Conservation (phyloP, 2,888 invertebrate species). For the Drosophila kanekoi region DNA sequence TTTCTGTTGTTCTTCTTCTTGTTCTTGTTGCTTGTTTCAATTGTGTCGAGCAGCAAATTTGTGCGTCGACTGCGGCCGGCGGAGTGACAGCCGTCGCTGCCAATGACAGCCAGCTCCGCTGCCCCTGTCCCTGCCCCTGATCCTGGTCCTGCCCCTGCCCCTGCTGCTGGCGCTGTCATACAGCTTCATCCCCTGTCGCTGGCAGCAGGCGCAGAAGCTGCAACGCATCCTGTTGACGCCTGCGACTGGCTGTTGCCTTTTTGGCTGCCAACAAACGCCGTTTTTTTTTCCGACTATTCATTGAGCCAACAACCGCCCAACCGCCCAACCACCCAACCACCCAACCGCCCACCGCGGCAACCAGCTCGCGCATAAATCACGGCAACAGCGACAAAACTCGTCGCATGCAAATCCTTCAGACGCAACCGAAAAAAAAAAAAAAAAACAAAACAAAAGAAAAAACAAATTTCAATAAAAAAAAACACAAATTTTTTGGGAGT, state of each 20-base stretch:
- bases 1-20: no score
- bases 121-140: no score
- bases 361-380: constrained; percentile 77
- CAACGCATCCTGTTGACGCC: constrained; percentile 75
- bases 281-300: constrained; percentile 50
- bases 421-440: background rate
- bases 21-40: no score
- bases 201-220: constrained; percentile 23
- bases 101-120: constrained; percentile 55
- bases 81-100: constrained; percentile 70
- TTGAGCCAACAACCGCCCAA: constrained; percentile 16
- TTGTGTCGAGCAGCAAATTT: constrained; percentile 58
- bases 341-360: constrained; percentile 50
- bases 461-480: constrained; percentile 20
- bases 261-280: constrained; percentile 61
- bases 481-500: constrained; percentile 23
- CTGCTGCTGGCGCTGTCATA: no score
- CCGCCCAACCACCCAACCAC: constrained; percentile 7
- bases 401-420: constrained; percentile 62
- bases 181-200: constrained; percentile 34
- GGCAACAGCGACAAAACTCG: constrained; percentile 55
- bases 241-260: constrained; percentile 63
- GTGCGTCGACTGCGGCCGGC: constrained; percentile 45
- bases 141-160: no score
- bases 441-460: background rate